phyloP scores from a whole-genome alignment of 2,888 invertebrate genomes.

The Dichetophora obliterata region DNA sequence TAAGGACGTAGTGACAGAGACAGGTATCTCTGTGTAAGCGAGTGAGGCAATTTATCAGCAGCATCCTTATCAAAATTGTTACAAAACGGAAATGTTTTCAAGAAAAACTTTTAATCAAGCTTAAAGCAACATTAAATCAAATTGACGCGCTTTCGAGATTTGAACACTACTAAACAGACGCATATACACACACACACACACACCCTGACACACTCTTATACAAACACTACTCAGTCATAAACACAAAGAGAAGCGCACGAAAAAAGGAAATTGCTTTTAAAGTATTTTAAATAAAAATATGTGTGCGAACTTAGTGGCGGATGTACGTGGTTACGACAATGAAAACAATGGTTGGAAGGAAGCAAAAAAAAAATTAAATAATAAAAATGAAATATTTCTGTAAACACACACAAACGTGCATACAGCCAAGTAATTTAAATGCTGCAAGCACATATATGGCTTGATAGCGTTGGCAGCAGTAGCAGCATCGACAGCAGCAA shows the following conservation, averaged over 20 bases:
- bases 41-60: background rate
- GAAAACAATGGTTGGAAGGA: background rate
- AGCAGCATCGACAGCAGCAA: background rate
- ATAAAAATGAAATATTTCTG: no score
- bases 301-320: background rate
- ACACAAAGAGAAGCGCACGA: background rate
- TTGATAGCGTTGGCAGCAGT: background rate
- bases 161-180: background rate
- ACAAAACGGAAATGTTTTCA: conserved; percentile 18
- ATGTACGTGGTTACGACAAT: background rate
- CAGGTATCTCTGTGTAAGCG: background rate
- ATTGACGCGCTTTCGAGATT: conserved; percentile 15
- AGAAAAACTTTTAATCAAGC: conserved; percentile 18
- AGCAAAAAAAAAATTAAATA: no score
- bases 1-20: background rate
- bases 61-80: conserved; percentile 5
- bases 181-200: background rate
- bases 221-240: background rate
- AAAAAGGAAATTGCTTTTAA: conserved; percentile 3
- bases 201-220: background rate
- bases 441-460: no score
- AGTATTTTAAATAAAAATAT: conserved; percentile 9
- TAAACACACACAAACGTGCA: background rate
- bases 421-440: no score
- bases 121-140: conserved; percentile 21